Evolutionary conservation across 2,797 vertebrate species (phyloP).

Genomic region (Ataeniobius toweri): DNA sequence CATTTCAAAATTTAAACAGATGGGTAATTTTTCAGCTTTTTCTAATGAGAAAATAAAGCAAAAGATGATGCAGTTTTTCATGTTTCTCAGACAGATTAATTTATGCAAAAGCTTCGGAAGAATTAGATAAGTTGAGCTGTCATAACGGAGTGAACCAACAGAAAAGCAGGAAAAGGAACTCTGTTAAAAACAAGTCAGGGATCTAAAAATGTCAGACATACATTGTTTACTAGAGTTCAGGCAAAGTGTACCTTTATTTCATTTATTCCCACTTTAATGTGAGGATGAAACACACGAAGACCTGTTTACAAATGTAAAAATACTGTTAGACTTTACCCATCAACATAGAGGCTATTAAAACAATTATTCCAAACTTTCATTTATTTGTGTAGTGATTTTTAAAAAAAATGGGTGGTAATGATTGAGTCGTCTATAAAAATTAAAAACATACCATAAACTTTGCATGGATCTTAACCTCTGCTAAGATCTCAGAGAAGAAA

Average conservation of each 20-base stretch:
- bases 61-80: not conserved
- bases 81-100: not conserved
- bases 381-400: not conserved
- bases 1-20: not conserved
- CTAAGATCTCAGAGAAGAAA: not conserved
- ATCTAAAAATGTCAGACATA: conserved; percentile 4
- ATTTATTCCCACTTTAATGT: not conserved
- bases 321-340: not conserved
- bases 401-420: not conserved
- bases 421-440: not conserved
- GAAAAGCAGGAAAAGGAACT: not conserved
- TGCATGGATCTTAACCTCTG: not conserved
- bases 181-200: not conserved
- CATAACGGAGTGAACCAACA: not conserved
- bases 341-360: too few species aligned
- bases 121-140: not conserved
- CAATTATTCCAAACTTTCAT: not conserved
- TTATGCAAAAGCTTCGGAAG: not conserved
- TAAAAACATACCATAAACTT: not conserved
- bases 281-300: not conserved
- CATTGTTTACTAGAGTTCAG: not conserved
- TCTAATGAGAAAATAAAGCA: not conserved
- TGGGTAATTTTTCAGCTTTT: not conserved
- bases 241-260: not conserved
- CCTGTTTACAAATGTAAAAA: not conserved